Conservation (phyloP, 2,888 invertebrate genomes). For the Hirtodrosophila duncani region DNA sequence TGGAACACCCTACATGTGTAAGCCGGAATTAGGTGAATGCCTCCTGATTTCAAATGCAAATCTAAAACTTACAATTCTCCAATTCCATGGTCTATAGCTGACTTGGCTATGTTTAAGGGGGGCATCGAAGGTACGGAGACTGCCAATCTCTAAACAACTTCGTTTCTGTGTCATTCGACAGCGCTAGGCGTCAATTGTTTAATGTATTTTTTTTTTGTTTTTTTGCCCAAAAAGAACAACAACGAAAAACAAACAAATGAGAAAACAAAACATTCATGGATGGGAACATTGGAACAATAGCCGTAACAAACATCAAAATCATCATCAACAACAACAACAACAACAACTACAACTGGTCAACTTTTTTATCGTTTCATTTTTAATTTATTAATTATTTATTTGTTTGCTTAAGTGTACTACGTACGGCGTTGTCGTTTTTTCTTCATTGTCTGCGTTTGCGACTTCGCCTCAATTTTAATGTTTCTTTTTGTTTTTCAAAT, state of each 20-base stretch:
- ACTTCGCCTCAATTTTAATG: constrained; percentile 17
- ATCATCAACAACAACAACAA: background rate
- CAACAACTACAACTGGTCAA: constrained; percentile 16
- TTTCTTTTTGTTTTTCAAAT: constrained; percentile 2
- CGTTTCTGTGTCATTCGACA: constrained; percentile 33
- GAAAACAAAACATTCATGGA: constrained; percentile 29
- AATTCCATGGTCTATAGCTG: too few relatives aligned
- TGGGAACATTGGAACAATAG: too few relatives aligned
- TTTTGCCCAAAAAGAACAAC: constrained; percentile 11
- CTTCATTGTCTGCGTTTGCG: constrained; percentile 7
- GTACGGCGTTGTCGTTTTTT: constrained; percentile 15
- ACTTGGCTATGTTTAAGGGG: too few relatives aligned
- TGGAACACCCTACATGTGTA: too few relatives aligned
- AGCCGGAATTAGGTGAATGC: too few relatives aligned
- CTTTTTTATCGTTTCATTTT: constrained; percentile 35
- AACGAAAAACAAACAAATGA: constrained; percentile 29
- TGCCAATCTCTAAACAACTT: background rate
- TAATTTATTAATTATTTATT: constrained; percentile 54
- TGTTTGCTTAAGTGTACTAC: constrained; percentile 36
- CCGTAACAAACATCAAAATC: constrained; percentile 1
- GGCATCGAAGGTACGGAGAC: too few relatives aligned
- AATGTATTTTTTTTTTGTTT: too few relatives aligned
- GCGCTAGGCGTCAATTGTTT: constrained; percentile 33
- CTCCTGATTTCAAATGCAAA: too few relatives aligned
- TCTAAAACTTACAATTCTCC: too few relatives aligned